Conservation (phyloP, 2,888 invertebrate genomes). For the Plusia festucae region DNA sequence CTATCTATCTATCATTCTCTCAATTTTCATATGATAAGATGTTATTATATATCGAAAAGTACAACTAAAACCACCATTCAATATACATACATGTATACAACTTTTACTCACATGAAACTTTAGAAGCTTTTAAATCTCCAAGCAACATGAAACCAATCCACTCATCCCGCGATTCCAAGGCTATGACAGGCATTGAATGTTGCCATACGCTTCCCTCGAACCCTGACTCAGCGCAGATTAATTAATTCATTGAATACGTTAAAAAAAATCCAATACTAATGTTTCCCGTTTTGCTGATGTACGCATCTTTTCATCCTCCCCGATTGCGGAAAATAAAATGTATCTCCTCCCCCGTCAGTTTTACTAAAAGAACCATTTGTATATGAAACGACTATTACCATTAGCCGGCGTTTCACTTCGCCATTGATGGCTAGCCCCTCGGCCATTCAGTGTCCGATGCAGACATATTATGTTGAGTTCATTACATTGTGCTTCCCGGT, state of each 20-base stretch:
- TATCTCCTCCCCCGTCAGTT: conserved; percentile 54
- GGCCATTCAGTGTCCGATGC: conserved; percentile 58
- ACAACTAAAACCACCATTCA: too few species aligned
- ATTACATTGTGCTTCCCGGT: conserved; percentile 51
- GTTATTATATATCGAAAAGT: too few species aligned
- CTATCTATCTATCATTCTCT: too few species aligned
- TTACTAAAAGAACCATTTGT: conserved; percentile 64
- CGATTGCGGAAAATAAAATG: conserved; percentile 56
- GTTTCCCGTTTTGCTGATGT: conserved; percentile 48
- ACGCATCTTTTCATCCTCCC: conserved; percentile 54
- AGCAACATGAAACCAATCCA: conserved; percentile 18
- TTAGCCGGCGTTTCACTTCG: conserved; percentile 56
- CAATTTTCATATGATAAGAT: too few species aligned
- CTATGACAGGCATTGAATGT: conserved; percentile 6
- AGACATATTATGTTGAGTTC: conserved; percentile 58
- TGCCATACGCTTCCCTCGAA: conserved; percentile 15
- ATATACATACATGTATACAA: not conserved
- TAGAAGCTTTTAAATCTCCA: conserved; percentile 10
- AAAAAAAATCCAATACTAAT: conserved; percentile 51
- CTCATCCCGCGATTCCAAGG: conserved; percentile 18
- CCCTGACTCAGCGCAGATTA: conserved; percentile 42
- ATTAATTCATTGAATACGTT: conserved; percentile 53
- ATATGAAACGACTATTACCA: conserved; percentile 65
- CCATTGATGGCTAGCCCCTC: conserved; percentile 59
- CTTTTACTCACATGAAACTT: not conserved